phyloP scores from a whole-genome alignment of 2,888 invertebrate species.

The Coelinius sp. region DNA sequence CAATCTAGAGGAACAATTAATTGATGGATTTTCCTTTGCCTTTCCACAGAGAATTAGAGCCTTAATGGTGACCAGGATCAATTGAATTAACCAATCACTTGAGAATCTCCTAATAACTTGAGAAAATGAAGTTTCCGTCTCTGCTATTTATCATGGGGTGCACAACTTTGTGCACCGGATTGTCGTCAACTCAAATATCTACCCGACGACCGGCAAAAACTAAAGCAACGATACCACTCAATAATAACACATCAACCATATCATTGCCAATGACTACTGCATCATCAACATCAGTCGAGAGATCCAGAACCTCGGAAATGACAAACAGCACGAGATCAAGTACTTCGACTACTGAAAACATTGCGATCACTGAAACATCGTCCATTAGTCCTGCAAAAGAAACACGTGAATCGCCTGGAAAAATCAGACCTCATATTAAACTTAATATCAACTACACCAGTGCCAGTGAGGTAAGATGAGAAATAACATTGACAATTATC shows the following conservation, averaged over 20 bases:
- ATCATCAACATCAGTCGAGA: constrained; percentile 29
- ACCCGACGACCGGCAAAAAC: constrained; percentile 38
- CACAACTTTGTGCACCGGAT: constrained; percentile 52
- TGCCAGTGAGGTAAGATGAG: constrained; percentile 64
- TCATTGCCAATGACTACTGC: constrained; percentile 32
- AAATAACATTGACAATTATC: not conserved
- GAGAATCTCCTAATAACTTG: not conserved
- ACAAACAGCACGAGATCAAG: not conserved
- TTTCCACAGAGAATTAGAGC: constrained; percentile 1
- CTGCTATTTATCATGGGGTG: constrained; percentile 30
- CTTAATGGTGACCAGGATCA: not conserved
- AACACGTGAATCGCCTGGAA: constrained; percentile 65
- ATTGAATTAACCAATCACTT: not conserved
- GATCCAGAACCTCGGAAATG: constrained; percentile 35
- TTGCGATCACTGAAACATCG: constrained; percentile 36
- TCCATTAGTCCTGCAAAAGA: constrained; percentile 57
- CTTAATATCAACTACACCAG: constrained; percentile 67
- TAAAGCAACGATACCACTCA: constrained; percentile 56
- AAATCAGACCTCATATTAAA: constrained; percentile 68
- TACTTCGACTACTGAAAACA: constrained; percentile 42
- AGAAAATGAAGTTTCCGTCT: constrained; percentile 30
- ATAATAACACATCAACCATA: constrained; percentile 50
- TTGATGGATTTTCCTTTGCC: not conserved
- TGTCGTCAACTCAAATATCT: constrained; percentile 52
- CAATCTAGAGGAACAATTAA: not conserved